Evolutionary conservation across 2,888 invertebrate genomes (phyloP).

Genomic region (Mystacides longicornis): DNA sequence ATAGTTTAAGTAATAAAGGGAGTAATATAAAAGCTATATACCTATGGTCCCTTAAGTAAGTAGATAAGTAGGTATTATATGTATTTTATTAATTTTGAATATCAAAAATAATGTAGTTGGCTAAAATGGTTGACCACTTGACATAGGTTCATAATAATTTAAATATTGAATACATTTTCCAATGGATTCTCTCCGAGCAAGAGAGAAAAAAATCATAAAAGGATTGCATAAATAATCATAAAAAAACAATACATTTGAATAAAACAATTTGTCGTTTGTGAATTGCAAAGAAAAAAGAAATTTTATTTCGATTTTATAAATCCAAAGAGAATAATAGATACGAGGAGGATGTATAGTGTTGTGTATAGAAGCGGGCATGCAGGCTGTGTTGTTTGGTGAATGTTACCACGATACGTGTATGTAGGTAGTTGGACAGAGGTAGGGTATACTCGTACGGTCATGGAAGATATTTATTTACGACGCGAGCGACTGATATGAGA

Average conservation of each 20-base stretch:
- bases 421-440: no score
- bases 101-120: no score
- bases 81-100: no score
- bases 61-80: no score
- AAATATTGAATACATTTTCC: no score
- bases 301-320: not conserved
- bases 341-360: not conserved
- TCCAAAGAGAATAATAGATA: not conserved
- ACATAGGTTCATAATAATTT: no score
- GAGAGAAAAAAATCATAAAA: slow-evolving; percentile 13
- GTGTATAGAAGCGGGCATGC: not conserved
- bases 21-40: no score
- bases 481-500: slow-evolving; percentile 23
- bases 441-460: no score
- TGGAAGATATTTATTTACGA: slow-evolving; percentile 22
- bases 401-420: not conserved
- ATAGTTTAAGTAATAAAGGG: no score
- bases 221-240: not conserved
- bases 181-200: no score
- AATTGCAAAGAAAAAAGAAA: not conserved
- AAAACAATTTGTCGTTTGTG: slow-evolving; percentile 20
- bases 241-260: slow-evolving; percentile 15
- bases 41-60: no score
- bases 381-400: not conserved
- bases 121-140: no score